A percentile compares a stretch with the other conserved stretches of the same genome.
These are phyloP conservation scores for Perizoma flavofasciatum DNA, from an alignment of 2,888 invertebrate species.

Conservation along the genomic window DNA sequence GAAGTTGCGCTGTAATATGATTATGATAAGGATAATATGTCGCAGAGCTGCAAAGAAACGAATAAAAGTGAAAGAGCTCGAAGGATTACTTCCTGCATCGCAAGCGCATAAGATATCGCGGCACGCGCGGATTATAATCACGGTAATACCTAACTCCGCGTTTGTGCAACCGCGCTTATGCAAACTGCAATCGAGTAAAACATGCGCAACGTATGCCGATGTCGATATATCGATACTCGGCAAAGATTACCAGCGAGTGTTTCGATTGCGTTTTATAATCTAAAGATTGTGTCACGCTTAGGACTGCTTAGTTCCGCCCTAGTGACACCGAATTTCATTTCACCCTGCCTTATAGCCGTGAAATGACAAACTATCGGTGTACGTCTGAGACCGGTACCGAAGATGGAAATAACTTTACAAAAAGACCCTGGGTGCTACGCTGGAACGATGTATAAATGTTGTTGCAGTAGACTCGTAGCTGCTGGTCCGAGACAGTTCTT, in stretches of 20 bases:
- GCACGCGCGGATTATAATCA: constrained; percentile 77
- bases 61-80: constrained; percentile 71
- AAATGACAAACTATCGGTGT: constrained; percentile 43
- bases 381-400: constrained; percentile 32
- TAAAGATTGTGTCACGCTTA: constrained; percentile 36
- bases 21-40: neutral
- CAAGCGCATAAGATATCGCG: constrained; percentile 64
- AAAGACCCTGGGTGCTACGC: constrained; percentile 26
- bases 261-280: constrained; percentile 21
- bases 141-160: constrained; percentile 61
- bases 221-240: constrained; percentile 22
- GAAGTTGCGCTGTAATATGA: too few relatives aligned
- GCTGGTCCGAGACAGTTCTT: constrained; percentile 57
- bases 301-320: constrained; percentile 23
- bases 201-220: constrained; percentile 62
- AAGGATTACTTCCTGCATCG: constrained; percentile 66
- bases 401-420: constrained; percentile 27
- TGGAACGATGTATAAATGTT: constrained; percentile 19
- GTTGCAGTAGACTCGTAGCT: constrained; percentile 15
- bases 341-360: constrained; percentile 39
- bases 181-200: constrained; percentile 74
- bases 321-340: constrained; percentile 34
- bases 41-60: constrained; percentile 33
- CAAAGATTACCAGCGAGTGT: constrained; percentile 16
- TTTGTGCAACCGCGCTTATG: constrained; percentile 75